Evolutionary conservation across 2,888 invertebrate species (phyloP), one percentile per base, ranked within the genome.

Genomic region (Mythimna lalbum): DNA sequence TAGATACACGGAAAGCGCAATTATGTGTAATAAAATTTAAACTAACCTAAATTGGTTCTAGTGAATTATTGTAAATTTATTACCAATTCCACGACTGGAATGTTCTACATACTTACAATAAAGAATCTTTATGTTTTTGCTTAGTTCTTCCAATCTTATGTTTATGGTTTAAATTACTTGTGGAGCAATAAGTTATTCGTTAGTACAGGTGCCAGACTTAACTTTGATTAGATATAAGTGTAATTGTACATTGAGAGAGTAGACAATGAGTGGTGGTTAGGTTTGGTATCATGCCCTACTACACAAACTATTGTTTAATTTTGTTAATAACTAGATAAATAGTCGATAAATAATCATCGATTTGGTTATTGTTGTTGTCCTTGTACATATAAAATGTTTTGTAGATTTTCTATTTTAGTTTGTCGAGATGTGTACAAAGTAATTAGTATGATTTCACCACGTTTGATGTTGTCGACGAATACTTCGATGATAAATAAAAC

Each of bases 391-490:
- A 81, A 93, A 91, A 92, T 92, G 92, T 94, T 94, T 93, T 95
- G 94, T 95, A 95, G 94, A 95, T 95, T 95, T 94, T 93, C 92
- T 94, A 93, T 91, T 92, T 94, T 92, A 94, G 90, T 95, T 94
- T 92, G 88, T 91, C 88, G 87, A 91, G 88, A 91, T 91, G 89
- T 95, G 95, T 95, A 95, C 95, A 95, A 95, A 95, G 93, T 94
- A 93, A 90, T 91, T 90, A 92, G 86, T 91, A 91, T 92, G 89
- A 89, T 92, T 93, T 91, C 85, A 81, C 87, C 86, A 90, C 86
- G 87, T 89, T 92, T 92, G 89, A 90, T 90, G 91, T 89, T 90
- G 89, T 90, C 87, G 82, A 89, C 83, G 73, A 83, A 89, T 88
- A 89, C 86, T 86, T 90, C 88, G 90, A 89, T 76, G 86, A 89